Base-by-base conservation (phyloP, 2,888 invertebrate species). In the Pyrgus malvae region DNA sequence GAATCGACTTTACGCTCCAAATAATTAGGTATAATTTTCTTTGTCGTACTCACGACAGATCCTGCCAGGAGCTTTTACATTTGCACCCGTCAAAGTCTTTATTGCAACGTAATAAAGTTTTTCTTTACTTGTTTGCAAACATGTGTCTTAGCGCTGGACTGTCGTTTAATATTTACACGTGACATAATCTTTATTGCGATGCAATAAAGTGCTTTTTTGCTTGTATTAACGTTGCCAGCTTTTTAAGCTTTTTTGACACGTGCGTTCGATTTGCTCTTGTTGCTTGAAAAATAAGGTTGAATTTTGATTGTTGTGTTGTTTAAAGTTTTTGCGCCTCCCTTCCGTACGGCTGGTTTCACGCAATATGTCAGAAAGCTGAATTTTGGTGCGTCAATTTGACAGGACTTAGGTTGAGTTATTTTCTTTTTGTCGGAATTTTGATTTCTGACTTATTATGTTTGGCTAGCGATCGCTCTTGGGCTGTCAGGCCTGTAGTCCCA, bases 361-460 rank as follows among this genome's bases (percentile, higher is more conserved):
- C 51, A 51, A 51, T 51, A 44, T 51, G 51, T 51, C 51, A 51
- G 35, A 19, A 51, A 35, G 44, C 29, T 44, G 51, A 51, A 44
- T 44, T 44, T 51, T 51, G 44, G 44, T 44, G 51, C 51, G 44
- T 51, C 42, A 51, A 51, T 37, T 51, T 50, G 50, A 50, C 50
- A 41, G 31, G 31, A 42, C 21, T 35, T 17, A 23, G 29, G 42
- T 41, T 19, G 11, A 14, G 42, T 50, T 23, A 3, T 14, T 33
- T 41, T 50, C 42, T 41, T 48, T 38, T n/a, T 6, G 38, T 11
- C 5, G 17, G 19, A 19, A 38, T 38, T 19, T 38, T 19, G 38
- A 38, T 38, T 21, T 19, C 11, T 6, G n/a, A n/a, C 5, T 11
- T 38, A 38, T 19, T 19, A 19, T 19, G 16, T 38, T 21, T 23